A percentile compares a stretch with the other conserved stretches of the same genome.
phyloP scores from a whole-genome alignment of 2,797 vertebrate genomes.

The Aphelocoma californica region DNA sequence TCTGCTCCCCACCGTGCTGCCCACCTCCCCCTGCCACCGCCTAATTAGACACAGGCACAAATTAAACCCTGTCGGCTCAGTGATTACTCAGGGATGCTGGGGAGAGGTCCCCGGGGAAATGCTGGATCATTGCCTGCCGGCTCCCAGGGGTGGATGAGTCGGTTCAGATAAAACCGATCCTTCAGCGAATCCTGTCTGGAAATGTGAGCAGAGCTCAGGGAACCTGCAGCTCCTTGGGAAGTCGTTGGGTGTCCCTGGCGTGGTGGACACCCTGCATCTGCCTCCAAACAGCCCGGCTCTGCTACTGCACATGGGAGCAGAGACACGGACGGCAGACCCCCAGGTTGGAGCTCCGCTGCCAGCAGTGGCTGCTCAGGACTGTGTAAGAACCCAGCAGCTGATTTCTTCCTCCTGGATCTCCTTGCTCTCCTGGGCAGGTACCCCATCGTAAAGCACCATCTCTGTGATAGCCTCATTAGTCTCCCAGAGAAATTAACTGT shows the following conservation, averaged over 20 bases:
- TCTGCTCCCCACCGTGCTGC: not conserved
- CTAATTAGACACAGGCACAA: not conserved
- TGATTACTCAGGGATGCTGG: not conserved
- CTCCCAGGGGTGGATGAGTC: not conserved
- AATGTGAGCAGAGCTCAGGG: not conserved
- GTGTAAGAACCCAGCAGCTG: not conserved
- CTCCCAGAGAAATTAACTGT: not conserved
- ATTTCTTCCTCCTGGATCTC: not conserved
- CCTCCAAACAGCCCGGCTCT: not conserved
- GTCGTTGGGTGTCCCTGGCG: not conserved
- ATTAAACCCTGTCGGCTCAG: not conserved
- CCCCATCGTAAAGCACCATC: rapidly evolving
- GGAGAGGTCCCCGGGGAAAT: not conserved
- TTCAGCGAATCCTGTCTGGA: not conserved
- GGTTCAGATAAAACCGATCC: not conserved
- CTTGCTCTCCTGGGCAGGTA: not conserved
- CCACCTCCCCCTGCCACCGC: not conserved
- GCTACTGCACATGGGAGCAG: rapidly evolving
- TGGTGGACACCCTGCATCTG: rapidly evolving
- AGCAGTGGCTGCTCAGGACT: rapidly evolving
- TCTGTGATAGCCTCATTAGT: not conserved
- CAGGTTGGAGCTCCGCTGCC: not conserved
- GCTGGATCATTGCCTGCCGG: rapidly evolving
- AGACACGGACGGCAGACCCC: rapidly evolving
- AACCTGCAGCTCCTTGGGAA: not conserved